Percentiles rank a stretch among this genome's conserved stretches.
These are phyloP conservation scores for Papilio aristodemus DNA, from an alignment of 1,140 invertebrate genomes.

Conservation along the genomic window DNA sequence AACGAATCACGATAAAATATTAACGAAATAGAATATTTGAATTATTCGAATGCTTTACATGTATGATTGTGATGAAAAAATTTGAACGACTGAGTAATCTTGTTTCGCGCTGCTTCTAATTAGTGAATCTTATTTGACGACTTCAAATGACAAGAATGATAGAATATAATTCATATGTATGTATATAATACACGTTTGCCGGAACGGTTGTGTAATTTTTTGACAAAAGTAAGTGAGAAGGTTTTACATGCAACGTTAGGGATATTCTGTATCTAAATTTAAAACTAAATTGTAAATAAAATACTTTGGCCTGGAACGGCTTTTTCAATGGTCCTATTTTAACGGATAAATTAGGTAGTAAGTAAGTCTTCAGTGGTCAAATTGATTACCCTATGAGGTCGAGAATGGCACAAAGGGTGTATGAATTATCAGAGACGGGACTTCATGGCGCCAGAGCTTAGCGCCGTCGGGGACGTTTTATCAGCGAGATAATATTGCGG, in stretches of 20 bases:
- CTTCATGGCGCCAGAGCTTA: constrained; percentile 61
- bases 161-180: too few relatives aligned
- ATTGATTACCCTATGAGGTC: constrained; percentile 65
- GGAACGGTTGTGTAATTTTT: too few relatives aligned
- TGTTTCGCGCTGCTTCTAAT: background rate
- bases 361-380: constrained; percentile 59
- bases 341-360: too few relatives aligned
- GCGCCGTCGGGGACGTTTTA: constrained; percentile 61
- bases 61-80: constrained; percentile 20
- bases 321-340: too few relatives aligned
- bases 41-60: constrained; percentile 29
- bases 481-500: constrained; percentile 72
- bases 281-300: too few relatives aligned
- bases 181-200: too few relatives aligned
- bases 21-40: constrained; percentile 50
- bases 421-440: constrained; percentile 43
- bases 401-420: constrained; percentile 36
- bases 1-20: constrained; percentile 48
- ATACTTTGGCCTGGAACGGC: too few relatives aligned
- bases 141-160: too few relatives aligned
- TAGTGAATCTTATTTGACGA: background rate
- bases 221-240: too few relatives aligned
- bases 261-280: too few relatives aligned
- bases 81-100: background rate
- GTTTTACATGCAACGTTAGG: too few relatives aligned